phyloP scores from a whole-genome alignment of 2,888 invertebrate species.

The Spodoptera exigua region DNA sequence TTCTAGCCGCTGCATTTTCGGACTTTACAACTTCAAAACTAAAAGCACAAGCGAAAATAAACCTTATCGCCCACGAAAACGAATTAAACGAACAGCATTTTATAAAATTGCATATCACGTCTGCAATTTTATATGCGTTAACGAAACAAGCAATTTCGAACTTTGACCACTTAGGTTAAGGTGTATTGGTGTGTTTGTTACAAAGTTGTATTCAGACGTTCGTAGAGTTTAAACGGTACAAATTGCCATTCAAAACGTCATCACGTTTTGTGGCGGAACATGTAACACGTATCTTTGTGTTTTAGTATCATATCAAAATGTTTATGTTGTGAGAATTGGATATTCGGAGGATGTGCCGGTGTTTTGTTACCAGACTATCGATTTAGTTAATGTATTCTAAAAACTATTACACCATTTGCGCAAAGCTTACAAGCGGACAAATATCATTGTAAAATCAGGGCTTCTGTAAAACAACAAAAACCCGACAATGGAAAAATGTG shows the following conservation, averaged over 20 bases:
- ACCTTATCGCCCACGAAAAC: constrained; percentile 48
- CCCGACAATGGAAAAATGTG: no score
- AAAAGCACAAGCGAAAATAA: constrained; percentile 44
- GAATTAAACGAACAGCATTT: constrained; percentile 19
- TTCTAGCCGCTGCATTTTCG: constrained; percentile 66
- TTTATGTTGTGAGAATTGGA: constrained; percentile 63
- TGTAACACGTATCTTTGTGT: constrained; percentile 64
- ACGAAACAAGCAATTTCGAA: constrained; percentile 57
- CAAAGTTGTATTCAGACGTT: constrained; percentile 60
- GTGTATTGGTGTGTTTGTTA: constrained; percentile 47
- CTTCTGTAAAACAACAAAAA: no score
- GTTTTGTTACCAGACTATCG: constrained; percentile 19
- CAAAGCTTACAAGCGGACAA: no score
- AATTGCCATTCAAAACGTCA: constrained; percentile 76
- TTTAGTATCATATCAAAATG: constrained; percentile 68
- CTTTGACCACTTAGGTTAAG: constrained; percentile 54
- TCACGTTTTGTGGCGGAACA: constrained; percentile 70
- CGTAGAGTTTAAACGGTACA: constrained; percentile 72
- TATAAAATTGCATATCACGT: constrained; percentile 32
- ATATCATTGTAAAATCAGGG: no score
- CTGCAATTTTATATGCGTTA: constrained; percentile 58
- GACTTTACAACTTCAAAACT: constrained; percentile 50
- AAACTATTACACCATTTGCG: no score
- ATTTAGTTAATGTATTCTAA: not conserved
- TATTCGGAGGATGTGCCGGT: constrained; percentile 35